Evolutionary conservation across 2,888 invertebrate species (phyloP).

Genomic region (Gandaritis pyraliata): DNA sequence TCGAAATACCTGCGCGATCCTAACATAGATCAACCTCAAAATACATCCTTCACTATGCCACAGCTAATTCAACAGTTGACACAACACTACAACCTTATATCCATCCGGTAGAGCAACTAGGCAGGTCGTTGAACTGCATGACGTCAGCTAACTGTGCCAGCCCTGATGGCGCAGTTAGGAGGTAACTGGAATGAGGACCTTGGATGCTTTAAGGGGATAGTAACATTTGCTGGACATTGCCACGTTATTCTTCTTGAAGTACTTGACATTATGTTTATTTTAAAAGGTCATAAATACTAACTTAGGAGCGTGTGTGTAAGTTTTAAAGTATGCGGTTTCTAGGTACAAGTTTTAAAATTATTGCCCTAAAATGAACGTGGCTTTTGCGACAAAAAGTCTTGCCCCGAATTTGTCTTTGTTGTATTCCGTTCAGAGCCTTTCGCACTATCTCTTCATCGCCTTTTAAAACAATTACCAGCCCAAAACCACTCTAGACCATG

Average conservation of each 20-base stretch:
- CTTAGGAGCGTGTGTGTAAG: neutral
- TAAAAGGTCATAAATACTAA: too few relatives aligned
- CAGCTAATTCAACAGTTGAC: slow-evolving; percentile 7
- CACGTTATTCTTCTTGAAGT: neutral
- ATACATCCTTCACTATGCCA: slow-evolving; percentile 13
- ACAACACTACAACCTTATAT: slow-evolving; percentile 29
- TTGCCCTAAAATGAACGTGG: neutral
- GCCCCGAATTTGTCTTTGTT: too few relatives aligned
- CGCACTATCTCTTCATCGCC: neutral
- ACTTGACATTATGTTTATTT: too few relatives aligned
- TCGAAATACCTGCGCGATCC: neutral
- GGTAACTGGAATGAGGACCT: slow-evolving; percentile 32
- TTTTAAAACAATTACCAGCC: slow-evolving; percentile 2
- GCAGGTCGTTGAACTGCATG: slow-evolving; percentile 52
- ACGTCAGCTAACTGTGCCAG: slow-evolving; percentile 59
- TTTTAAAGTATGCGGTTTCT: neutral
- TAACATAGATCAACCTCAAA: slow-evolving; percentile 16
- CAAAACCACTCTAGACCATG: slow-evolving; percentile 15
- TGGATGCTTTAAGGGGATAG: slow-evolving; percentile 16
- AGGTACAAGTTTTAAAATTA: neutral
- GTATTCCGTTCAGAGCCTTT: neutral
- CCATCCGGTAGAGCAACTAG: slow-evolving; percentile 42
- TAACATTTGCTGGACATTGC: neutral
- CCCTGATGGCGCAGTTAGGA: slow-evolving; percentile 35
- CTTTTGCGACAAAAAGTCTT: too few relatives aligned